phyloP scores from a whole-genome alignment of 2,797 vertebrate genomes.

The Hyperoplus immaculatus region DNA sequence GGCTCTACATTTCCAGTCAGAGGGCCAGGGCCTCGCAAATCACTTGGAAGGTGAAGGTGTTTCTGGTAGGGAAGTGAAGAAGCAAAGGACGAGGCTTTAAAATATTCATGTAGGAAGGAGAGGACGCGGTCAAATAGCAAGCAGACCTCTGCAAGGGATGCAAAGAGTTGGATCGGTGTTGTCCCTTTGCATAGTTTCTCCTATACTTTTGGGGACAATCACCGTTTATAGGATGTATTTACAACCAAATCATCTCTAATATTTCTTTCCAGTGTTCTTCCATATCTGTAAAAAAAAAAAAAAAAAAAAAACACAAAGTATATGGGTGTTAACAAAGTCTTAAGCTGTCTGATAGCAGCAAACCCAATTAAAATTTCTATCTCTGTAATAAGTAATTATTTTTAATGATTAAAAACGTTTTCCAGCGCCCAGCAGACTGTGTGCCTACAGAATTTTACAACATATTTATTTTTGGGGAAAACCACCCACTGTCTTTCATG shows the following conservation, averaged over 20 bases:
- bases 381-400: background rate
- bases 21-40: slow-evolving; percentile 23
- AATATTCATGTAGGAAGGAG: slow-evolving; percentile 29
- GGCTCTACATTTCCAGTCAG: slow-evolving; percentile 40
- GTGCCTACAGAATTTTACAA: background rate
- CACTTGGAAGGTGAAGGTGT: slow-evolving; percentile 27
- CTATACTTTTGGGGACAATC: background rate
- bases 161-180: background rate
- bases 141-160: background rate
- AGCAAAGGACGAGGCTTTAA: slow-evolving; percentile 6
- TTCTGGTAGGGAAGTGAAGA: slow-evolving; percentile 13
- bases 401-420: background rate
- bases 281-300: background rate
- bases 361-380: slow-evolving; percentile 4
- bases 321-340: background rate
- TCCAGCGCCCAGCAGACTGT: background rate
- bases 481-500: background rate
- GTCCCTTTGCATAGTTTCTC: background rate
- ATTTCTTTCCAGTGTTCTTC: background rate
- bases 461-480: background rate
- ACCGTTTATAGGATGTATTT: background rate
- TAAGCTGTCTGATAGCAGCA: slow-evolving; percentile 1
- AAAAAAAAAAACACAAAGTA: background rate
- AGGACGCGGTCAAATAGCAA: slow-evolving; percentile 13
- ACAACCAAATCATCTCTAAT: background rate